Evolutionary conservation across 2,113 vertebrate genomes (phyloP), one percentile per base, ranked within the genome.

Genomic region (Syngnathus floridae): DNA sequence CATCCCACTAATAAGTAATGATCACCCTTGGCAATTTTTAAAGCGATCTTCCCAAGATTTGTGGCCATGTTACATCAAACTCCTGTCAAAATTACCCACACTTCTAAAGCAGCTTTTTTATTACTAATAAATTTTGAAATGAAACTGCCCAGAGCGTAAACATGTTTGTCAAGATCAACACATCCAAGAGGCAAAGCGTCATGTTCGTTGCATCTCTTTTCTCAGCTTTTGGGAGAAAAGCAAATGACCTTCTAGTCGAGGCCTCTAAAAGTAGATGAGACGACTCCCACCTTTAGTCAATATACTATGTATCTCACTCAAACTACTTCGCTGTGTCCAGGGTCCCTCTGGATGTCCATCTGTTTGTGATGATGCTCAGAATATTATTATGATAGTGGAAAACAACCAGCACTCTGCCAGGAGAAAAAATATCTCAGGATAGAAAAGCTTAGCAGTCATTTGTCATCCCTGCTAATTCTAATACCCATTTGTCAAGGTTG

Each of bases 211-310:
- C 35, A n/a, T 64, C 74, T 79, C 72, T 80, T 74, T 66, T 69
- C 59, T 55, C 70, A 2, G 60, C 43, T 72, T 76, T 85, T 78
- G 79, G 78, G 79, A 86, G 82, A 86, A 86, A 82, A 64, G 56
- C 72, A 75, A 64, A 72, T 86, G 74, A 74, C 70, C 75, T 78
- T 77, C 77, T 66, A 54, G 66, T 43, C 51, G 21, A 31, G 55
- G 72, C 45, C 65, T 77, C 79, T 85, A 80, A 87, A 88, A 83
- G 82, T 84, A 84, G 82, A 82, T 77, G 73, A 14, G 26, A 78
- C 68, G 38, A 62, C 45, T 31, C 69, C 69, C 66, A 41, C 11
- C 31, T 41, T 82, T 72, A 72, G 72, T 81, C 84, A 86, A 74
- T 79, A 83, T 76, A n/a, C n/a, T n/a, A n/a, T n/a, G n/a, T n/a